A percentile compares a stretch with the other conserved stretches of the same genome.
These are phyloP conservation scores for Castor canadensis DNA, from an alignment of 2,113 vertebrate species.

Conservation along the genomic window DNA sequence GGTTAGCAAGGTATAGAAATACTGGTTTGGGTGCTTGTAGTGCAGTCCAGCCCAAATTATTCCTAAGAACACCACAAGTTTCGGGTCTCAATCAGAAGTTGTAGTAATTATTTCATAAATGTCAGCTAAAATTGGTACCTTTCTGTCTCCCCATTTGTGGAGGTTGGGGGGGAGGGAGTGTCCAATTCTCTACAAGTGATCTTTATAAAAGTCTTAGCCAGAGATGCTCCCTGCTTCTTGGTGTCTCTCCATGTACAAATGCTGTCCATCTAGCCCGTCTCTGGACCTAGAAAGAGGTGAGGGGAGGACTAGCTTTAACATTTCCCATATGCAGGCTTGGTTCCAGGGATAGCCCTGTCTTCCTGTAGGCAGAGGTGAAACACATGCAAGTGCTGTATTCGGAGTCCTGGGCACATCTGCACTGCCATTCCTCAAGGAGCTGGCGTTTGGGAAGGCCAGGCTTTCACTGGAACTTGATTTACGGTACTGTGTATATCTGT, in stretches of 20 bases:
- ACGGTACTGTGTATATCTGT: background rate
- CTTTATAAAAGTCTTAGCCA: background rate
- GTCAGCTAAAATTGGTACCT: background rate
- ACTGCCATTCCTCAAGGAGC: background rate
- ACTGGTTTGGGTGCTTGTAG: background rate
- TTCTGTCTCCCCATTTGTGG: background rate
- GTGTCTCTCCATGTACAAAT: background rate
- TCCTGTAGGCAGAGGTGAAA: background rate
- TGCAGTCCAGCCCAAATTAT: background rate
- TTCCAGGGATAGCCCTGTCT: background rate
- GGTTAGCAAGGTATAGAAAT: background rate
- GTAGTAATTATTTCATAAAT: background rate
- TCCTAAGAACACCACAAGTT: background rate
- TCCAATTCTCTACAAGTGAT: background rate
- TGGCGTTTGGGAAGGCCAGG: background rate
- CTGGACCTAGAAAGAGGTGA: background rate
- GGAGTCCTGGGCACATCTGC: background rate
- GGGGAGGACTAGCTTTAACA: background rate
- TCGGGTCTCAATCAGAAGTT: background rate
- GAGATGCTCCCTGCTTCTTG: background rate
- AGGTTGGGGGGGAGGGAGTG: background rate
- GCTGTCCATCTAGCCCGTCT: background rate
- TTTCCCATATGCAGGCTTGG: background rate
- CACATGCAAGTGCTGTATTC: background rate
- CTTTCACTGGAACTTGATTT: constrained; percentile 52